Evolutionary conservation across 2,888 invertebrate species (phyloP), one percentile per base, ranked within the genome.

Genomic region (Watsonalla binaria): DNA sequence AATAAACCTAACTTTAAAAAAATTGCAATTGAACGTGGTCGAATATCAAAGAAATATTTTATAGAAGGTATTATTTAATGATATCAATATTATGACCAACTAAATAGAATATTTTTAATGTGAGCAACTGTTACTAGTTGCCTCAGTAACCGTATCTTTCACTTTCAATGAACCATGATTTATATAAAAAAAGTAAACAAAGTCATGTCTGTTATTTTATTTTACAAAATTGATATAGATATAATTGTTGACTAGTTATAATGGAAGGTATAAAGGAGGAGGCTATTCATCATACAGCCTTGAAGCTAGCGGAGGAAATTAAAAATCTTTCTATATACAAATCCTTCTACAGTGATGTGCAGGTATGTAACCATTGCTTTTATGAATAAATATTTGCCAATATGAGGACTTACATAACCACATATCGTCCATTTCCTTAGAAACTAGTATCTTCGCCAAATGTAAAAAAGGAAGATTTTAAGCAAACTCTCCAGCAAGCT

Each of bases 231-330:
- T 80, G 63, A 66, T 68, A 72, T 68, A 74, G 46, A 66, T 67
- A 61, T 57, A 57, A 64, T 64, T 59, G 60, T 68, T 71, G 57
- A 67, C 58, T 69, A 68, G 55, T 62, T 62, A 64, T 53, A 56
- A 92, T 92, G 92, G 92, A 92, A 63, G 86, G 88, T 54, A 76
- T 90, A 61, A 92, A 92, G 65, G 93, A 94, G 62, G 92, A 92
- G 69, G 92, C 92, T 60, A 93, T 96, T 63, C 94, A 96, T 72
- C 93, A 94, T 62, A 94, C 95, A 52, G 95, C 96, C 14, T 82
- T 94, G 59, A 96, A 95, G 86, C 92, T 97, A 70, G 94, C 96
- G n/a, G 93, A 94, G 59, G 95, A 96, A 79, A 93, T 97, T 58
- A 94, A 95, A 82, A 92, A 92, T 63, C 93, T 95, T 76, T 92